Conservation (phyloP, 2,888 invertebrate species). For the Noctua janthe region DNA sequence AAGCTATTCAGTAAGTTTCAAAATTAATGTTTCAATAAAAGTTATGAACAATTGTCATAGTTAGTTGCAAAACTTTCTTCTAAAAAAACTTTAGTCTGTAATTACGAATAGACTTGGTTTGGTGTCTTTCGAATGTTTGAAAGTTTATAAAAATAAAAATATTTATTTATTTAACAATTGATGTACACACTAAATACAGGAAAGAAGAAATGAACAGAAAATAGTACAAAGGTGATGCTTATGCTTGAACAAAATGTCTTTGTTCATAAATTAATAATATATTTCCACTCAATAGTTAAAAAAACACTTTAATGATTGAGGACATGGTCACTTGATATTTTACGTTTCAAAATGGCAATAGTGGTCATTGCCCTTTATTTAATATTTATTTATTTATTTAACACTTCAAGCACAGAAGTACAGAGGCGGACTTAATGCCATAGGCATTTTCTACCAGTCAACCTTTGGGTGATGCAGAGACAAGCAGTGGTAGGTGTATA, state of each 20-base stretch:
- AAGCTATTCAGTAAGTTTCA: conserved; percentile 15
- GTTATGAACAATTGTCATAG: conserved; percentile 27
- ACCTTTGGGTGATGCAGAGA: too few species aligned
- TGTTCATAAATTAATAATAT: too few species aligned
- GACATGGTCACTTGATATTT: background rate
- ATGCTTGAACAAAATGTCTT: too few species aligned
- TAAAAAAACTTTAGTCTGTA: conserved; percentile 28
- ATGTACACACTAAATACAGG: too few species aligned
- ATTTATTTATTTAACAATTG: too few species aligned
- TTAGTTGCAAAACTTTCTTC: conserved; percentile 21
- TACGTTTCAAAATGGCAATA: background rate
- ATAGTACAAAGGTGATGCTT: too few species aligned
- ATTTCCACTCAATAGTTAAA: background rate
- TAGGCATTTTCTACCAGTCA: too few species aligned
- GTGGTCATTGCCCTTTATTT: background rate
- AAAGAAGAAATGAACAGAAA: too few species aligned
- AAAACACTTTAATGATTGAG: background rate
- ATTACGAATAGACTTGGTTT: conserved; percentile 31
- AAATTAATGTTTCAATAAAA: conserved; percentile 31
- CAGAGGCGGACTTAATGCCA: too few species aligned
- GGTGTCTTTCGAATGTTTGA: conserved; percentile 2
- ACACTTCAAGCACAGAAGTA: too few species aligned
- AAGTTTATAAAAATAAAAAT: background rate
- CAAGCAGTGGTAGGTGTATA: too few species aligned
- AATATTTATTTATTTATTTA: too few species aligned